Evolutionary conservation across 2,797 vertebrate species (phyloP), one percentile per base, ranked within the genome.

Genomic region (Neosilurus mollespiculum): DNA sequence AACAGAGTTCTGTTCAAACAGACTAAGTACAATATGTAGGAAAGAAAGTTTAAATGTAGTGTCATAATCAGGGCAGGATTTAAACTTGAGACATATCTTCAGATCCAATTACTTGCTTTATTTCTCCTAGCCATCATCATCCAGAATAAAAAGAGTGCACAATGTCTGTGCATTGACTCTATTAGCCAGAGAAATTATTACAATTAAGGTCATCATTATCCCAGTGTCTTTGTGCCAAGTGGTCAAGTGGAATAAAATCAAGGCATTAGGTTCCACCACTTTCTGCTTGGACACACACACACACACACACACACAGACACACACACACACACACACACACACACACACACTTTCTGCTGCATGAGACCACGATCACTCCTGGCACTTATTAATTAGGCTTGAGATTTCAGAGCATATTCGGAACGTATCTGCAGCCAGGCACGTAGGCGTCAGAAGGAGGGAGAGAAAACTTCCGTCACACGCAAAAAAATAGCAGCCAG

Each of bases 161-260:
- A 2, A 56, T 5, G 26, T 30, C 53, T 56, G 15, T 2, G 71
- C 16, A 26, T 30, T 2, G 53, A 58, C 53, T 58, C 18, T 58
- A 58, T 59, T 37, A 86, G 84, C 87, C 84, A 83, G 90, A 76
- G 84, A 88, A 93, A 94, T 94, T 92, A 93, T 88, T 84, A 85
- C 91, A 92, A 94, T 93, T 94, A 93, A 90, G 92, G 92, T 93
- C 94, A 93, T 89, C 73, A 86, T 85, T 67, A 54, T 92, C 88
- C 87, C 83, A 77, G 86, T 89, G 43, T 43, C 43, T 43, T 43
- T 43, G 43, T 5, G 43, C 4, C 78, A 26, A 83, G 87, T 89
- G 91, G 91, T 94, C 92, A 93, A 86, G 87, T 90, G 89, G 26
- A 80, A 92, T 93, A 90, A 93, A 91, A 85, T 93, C 91, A 92